phyloP scores from a whole-genome alignment of 2,888 invertebrate species.

The Heteromyza rotundicornis region DNA sequence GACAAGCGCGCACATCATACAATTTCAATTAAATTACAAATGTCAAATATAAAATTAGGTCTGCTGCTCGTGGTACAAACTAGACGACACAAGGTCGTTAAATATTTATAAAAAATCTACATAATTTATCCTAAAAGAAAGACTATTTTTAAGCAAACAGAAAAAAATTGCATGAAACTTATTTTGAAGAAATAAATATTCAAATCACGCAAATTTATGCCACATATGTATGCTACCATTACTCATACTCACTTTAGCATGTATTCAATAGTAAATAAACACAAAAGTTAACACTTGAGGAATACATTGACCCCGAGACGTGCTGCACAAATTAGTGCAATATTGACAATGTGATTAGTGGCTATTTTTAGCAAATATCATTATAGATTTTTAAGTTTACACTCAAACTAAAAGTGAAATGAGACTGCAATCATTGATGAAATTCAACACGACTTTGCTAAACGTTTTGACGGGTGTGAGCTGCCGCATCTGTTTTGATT shows the following conservation, averaged over 20 bases:
- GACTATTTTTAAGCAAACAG: too few relatives aligned
- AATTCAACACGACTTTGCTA: background rate
- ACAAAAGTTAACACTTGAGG: background rate
- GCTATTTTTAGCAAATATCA: too few relatives aligned
- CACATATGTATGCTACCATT: background rate
- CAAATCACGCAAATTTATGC: background rate
- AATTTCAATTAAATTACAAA: background rate
- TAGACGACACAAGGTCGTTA: slow-evolving; percentile 6
- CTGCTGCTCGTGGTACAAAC: background rate
- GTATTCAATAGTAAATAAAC: too few relatives aligned
- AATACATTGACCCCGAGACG: background rate
- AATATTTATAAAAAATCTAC: background rate
- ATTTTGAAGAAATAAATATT: too few relatives aligned
- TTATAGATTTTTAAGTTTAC: background rate
- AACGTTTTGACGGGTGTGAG: background rate
- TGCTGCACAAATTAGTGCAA: background rate
- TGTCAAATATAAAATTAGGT: background rate
- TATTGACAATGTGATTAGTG: background rate
- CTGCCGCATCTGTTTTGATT: too few relatives aligned
- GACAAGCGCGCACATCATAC: background rate
- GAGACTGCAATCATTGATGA: background rate
- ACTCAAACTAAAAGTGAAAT: background rate
- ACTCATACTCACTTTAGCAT: background rate
- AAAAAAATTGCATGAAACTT: too few relatives aligned
- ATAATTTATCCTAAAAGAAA: background rate